These are phyloP conservation scores for Trypoxylon attenuatum DNA, from an alignment of 2,888 invertebrate genomes.

Conservation along the genomic window DNA sequence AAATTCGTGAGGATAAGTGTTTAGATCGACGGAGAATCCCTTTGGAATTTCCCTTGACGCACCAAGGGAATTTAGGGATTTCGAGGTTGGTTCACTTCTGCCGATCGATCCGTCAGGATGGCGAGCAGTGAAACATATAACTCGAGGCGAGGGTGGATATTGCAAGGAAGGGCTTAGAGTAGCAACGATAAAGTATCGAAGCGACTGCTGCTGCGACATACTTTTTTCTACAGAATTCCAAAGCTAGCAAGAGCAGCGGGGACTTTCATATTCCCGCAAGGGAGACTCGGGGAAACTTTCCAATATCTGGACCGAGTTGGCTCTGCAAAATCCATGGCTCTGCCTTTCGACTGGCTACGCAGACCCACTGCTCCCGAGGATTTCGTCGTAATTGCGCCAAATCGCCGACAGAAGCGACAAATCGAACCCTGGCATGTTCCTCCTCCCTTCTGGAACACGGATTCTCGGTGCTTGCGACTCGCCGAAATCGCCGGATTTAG, in stretches of 20 bases:
- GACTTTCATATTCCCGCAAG: not conserved
- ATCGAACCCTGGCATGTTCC: not conserved
- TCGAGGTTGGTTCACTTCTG: too few relatives aligned
- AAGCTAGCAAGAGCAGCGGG: not conserved
- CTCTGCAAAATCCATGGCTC: not conserved
- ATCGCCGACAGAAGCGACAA: slow-evolving; percentile 31
- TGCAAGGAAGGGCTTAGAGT: too few relatives aligned
- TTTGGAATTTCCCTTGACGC: too few relatives aligned
- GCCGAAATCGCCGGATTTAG: slow-evolving; percentile 38
- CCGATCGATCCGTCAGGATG: too few relatives aligned
- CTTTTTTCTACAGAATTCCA: not conserved
- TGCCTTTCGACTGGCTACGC: not conserved
- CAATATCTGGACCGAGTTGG: not conserved
- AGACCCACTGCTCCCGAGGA: slow-evolving; percentile 8
- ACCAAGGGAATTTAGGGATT: too few relatives aligned
- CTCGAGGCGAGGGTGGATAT: too few relatives aligned
- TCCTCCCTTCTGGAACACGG: not conserved
- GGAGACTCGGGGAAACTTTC: not conserved
- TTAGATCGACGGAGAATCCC: too few relatives aligned
- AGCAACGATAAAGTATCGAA: not conserved
- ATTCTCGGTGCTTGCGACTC: too few relatives aligned
- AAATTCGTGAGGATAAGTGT: too few relatives aligned
- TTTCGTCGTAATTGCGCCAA: slow-evolving; percentile 38
- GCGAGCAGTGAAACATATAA: too few relatives aligned
- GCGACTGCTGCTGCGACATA: not conserved